Conservation (phyloP, 2,888 invertebrate genomes). For the Agriopis aurantiaria region DNA sequence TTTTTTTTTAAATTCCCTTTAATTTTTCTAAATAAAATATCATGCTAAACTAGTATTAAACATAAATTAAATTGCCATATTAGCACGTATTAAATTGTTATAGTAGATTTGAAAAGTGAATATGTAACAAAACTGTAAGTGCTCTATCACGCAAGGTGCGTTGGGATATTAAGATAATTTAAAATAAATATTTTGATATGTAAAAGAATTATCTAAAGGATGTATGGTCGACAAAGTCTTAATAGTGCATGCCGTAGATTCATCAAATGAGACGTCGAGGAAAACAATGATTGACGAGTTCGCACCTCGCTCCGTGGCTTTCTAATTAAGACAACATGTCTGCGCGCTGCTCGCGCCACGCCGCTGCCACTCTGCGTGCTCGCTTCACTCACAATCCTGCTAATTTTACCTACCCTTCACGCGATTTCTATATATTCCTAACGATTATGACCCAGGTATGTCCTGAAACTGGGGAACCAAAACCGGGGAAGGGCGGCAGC, state of each 20-base stretch:
- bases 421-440: constrained; percentile 46
- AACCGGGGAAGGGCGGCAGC: too few relatives aligned
- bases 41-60: background rate
- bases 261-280: constrained; percentile 70
- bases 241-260: constrained; percentile 72
- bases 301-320: constrained; percentile 80
- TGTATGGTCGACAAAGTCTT: constrained; percentile 68
- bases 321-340: constrained; percentile 84
- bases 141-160: background rate
- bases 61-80: constrained; percentile 2
- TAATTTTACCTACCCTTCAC: constrained; percentile 56
- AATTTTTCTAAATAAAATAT: background rate
- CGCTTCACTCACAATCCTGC: constrained; percentile 68
- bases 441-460: background rate
- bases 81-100: constrained; percentile 8
- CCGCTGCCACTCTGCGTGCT: constrained; percentile 69
- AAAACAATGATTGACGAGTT: constrained; percentile 85
- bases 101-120: background rate
- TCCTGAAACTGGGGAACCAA: background rate
- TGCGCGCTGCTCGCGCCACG: constrained; percentile 42
- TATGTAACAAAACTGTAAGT: background rate
- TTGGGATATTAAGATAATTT: too few relatives aligned
- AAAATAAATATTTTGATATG: constrained; percentile 1
- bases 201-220: constrained; percentile 52
- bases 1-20: too few relatives aligned